phyloP scores from a whole-genome alignment of 2,113 vertebrate species.

The Rhynchopsitta pachyrhyncha region DNA sequence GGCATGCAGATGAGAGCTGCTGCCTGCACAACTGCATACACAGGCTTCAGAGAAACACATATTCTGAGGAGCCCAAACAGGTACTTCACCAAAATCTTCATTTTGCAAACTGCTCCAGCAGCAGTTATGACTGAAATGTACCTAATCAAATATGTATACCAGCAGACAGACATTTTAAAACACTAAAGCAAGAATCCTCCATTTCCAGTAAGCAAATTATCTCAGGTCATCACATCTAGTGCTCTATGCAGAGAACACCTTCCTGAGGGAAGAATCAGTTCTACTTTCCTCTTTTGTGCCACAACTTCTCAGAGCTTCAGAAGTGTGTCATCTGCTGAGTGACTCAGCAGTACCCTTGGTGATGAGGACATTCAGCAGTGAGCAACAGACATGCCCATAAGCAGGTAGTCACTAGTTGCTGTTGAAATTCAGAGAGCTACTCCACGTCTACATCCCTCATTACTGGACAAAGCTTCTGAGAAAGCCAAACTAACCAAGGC shows the following conservation, averaged over 20 bases:
- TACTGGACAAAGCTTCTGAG: not conserved
- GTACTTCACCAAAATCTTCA: not conserved
- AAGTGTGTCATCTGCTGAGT: not conserved
- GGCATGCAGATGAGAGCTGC: fast-evolving
- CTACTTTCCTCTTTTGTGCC: not conserved
- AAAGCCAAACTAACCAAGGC: not conserved
- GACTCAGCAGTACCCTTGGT: not conserved
- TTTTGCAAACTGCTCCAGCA: not conserved
- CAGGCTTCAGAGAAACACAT: not conserved
- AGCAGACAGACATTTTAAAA: not conserved
- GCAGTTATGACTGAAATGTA: not conserved
- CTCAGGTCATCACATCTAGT: not conserved
- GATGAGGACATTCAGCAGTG: not conserved
- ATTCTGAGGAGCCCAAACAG: not conserved
- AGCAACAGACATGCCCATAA: not conserved
- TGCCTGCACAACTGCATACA: not conserved
- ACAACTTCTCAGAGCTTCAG: not conserved
- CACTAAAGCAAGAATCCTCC: not conserved
- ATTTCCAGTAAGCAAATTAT: not conserved
- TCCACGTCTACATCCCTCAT: not conserved
- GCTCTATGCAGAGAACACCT: not conserved
- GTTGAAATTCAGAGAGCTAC: not conserved
- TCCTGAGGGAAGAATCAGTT: not conserved
- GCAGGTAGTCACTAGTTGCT: not conserved
- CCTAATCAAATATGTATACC: not conserved